Percentiles rank a stretch among this genome's conserved stretches.
These are phyloP conservation scores for Acrocephalus arundinaceus DNA, from an alignment of 2,113 vertebrate species.

Conservation along the genomic window DNA sequence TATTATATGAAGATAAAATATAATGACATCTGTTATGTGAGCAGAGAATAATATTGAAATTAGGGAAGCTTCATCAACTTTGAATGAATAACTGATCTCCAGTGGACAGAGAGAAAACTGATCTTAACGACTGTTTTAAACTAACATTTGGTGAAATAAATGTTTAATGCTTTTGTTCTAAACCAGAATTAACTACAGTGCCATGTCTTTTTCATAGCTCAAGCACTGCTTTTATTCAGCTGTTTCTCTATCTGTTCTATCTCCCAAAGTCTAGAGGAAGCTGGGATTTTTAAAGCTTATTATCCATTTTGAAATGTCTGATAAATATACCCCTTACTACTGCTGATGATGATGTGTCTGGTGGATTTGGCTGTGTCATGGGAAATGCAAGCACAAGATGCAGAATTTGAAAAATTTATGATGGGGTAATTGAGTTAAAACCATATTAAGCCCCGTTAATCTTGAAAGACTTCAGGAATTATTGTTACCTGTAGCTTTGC, in stretches of 20 bases:
- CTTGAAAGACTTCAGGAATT: slow-evolving; percentile 14
- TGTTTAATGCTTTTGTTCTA: slow-evolving; percentile 44
- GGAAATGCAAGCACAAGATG: slow-evolving; percentile 2
- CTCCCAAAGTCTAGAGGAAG: neutral
- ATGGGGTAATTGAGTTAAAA: slow-evolving; percentile 54
- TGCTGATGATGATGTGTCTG: slow-evolving; percentile 38
- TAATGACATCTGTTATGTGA: slow-evolving; percentile 16
- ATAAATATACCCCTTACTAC: slow-evolving; percentile 27
- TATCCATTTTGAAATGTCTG: slow-evolving; percentile 50
- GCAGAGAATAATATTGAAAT: slow-evolving; percentile 62
- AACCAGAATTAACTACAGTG: slow-evolving; percentile 17
- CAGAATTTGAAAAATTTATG: slow-evolving; percentile 30
- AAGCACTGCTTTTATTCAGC: neutral
- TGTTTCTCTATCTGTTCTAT: slow-evolving; percentile 12
- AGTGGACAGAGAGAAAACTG: slow-evolving; percentile 42
- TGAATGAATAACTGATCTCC: slow-evolving; percentile 35
- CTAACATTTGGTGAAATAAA: slow-evolving; percentile 59
- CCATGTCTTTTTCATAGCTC: neutral
- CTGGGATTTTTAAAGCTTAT: slow-evolving; percentile 54
- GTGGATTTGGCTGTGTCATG: slow-evolving; percentile 6
- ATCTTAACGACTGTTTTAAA: slow-evolving; percentile 62
- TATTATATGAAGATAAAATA: slow-evolving; percentile 40
- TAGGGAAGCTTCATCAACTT: slow-evolving; percentile 60
- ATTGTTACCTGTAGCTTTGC: slow-evolving; percentile 32
- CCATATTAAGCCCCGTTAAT: slow-evolving; percentile 14